Base-by-base conservation (phyloP, 2,888 invertebrate genomes). In the Celastrina argiolus region DNA sequence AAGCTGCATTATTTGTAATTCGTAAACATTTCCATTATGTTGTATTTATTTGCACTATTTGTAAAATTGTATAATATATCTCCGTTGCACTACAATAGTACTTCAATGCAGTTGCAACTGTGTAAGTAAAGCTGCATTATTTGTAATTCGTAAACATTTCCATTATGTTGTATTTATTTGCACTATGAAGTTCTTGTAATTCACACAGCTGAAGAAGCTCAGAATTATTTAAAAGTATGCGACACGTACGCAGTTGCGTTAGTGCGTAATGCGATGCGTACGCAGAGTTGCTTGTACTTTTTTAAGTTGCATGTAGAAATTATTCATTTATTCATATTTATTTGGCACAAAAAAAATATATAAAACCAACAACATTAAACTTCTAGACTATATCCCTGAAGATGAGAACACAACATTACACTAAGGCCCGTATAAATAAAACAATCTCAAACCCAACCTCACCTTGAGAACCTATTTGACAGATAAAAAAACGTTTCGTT, bases 91-190 rank as follows among this genome's bases (percentile, higher is more conserved):
- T 45, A 45, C 10, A 45, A 45, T 18, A 45, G 18, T 45, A 45
- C 18, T 45, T 45, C 16, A 45, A 2, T 10, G 18, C 10, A 45
- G 45, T 45, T 18, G 45, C 18, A 6, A 18, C 8, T 45, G 45
- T 45, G 2, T 26, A 51, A 51, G 7, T 22, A 12, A 51, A 22
- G 22, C 51, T 22, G 22, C 14, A 26, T 26, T 51, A 1, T 18
- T 1, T 10, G 14, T 22, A 12, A 14, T 22, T 26, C 22, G 22
- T 51, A 12, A 10, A 51, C 51, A 22, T 22, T 22, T 51, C 18
- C 10, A 26, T 22, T 51, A 14, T 51, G 51, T 51, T 51, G 51
- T 51, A 51, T 51, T 51, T 51, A 51, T 51, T 51, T 51, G 51
- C 14, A 22, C 22, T 51, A 26, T 14, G 22, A 12, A 51, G 22